Evolutionary conservation across 2,797 vertebrate species (phyloP).

Genomic region (Coilia nasus): DNA sequence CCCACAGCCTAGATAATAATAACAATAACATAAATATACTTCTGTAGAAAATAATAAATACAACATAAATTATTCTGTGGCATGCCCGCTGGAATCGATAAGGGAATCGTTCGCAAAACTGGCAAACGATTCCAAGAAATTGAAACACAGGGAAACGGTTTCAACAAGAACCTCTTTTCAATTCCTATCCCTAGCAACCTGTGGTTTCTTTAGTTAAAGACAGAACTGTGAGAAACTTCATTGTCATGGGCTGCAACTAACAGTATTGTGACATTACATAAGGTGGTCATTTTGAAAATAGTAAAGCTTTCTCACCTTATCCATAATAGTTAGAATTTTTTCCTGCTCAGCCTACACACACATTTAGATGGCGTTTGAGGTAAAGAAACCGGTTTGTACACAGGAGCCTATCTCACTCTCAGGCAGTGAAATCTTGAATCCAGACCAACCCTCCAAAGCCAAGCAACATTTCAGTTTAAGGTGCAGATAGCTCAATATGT

Average conservation of each 20-base stretch:
- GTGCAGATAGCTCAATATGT: not conserved
- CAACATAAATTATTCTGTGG: no score
- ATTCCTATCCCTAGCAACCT: constrained; percentile 22
- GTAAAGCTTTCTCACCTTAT: not conserved
- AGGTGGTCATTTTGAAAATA: not conserved
- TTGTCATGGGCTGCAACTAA: not conserved
- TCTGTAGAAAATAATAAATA: no score
- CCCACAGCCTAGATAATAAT: no score
- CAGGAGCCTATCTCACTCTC: not conserved
- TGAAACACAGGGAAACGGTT: no score
- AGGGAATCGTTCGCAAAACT: no score
- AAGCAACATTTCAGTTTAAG: not conserved
- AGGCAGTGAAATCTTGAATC: not conserved
- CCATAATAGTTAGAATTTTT: no score
- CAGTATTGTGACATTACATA: not conserved
- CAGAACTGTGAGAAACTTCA: not conserved
- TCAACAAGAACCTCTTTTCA: no score
- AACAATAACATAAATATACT: no score
- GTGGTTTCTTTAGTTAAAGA: not conserved
- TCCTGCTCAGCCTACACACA: no score
- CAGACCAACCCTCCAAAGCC: not conserved
- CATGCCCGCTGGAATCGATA: no score
- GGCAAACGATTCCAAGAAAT: no score
- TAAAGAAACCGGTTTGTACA: not conserved
- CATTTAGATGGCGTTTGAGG: not conserved